A percentile compares a stretch with the other conserved stretches of the same genome.
Evolutionary conservation across 2,888 invertebrate species (phyloP).

Genomic region (Molanna angustata): DNA sequence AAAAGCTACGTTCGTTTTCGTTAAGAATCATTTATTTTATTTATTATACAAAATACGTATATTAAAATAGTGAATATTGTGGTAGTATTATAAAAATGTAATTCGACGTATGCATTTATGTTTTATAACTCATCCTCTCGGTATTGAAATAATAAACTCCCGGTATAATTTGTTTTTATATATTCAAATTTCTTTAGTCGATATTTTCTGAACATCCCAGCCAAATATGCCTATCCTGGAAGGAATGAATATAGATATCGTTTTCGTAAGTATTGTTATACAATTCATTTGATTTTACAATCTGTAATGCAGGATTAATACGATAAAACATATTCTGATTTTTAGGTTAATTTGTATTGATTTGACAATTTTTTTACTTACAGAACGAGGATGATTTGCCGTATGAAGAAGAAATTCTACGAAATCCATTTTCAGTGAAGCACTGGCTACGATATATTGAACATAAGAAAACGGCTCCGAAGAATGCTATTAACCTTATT

Average conservation of each 20-base stretch:
- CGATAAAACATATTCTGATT: neutral
- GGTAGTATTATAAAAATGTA: no score
- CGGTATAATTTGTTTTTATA: no score
- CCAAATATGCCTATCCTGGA: constrained; percentile 26
- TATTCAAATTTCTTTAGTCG: neutral
- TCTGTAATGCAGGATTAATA: neutral
- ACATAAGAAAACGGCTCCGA: constrained; percentile 84
- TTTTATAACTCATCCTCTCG: no score
- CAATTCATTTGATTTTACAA: neutral
- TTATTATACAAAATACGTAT: no score
- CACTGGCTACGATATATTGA: constrained; percentile 98
- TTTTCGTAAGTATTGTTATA: constrained; percentile 47
- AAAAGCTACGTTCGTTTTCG: no score
- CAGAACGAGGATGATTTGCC: constrained; percentile 93
- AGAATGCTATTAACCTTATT: constrained; percentile 81
- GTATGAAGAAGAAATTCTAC: constrained; percentile 96
- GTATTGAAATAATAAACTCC: no score
- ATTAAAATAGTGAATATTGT: no score
- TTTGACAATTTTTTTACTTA: no score
- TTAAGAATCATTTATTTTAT: no score
- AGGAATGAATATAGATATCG: constrained; percentile 35
- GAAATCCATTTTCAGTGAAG: constrained; percentile 96
- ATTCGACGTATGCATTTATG: no score
- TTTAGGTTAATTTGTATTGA: neutral
- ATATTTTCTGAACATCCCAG: constrained; percentile 42